Conservation (phyloP, 2,113 vertebrate genomes). For the Elanoides forficatus region DNA sequence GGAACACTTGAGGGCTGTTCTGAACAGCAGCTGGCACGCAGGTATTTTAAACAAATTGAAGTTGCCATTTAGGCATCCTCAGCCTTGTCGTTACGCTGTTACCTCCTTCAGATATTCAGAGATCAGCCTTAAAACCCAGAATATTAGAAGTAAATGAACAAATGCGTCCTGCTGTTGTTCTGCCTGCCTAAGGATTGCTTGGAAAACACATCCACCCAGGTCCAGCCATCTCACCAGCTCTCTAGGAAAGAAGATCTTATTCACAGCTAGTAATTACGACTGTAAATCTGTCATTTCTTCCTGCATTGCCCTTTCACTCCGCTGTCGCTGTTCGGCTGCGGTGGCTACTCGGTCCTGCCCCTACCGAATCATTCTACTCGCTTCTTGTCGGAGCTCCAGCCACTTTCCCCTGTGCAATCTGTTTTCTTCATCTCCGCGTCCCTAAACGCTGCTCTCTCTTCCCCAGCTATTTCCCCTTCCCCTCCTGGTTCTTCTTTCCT, state of each 20-base stretch:
- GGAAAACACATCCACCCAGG: background rate
- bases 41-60: background rate
- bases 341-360: background rate
- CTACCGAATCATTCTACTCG: background rate
- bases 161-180: background rate
- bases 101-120: background rate
- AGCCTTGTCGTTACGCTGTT: background rate
- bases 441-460: background rate
- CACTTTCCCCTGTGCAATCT: background rate
- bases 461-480: background rate
- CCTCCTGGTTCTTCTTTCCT: background rate
- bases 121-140: background rate
- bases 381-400: background rate
- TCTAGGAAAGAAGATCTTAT: background rate
- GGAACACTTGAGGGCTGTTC: background rate
- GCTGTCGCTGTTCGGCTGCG: background rate
- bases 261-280: background rate
- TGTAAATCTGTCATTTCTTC: constrained; percentile 43
- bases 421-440: background rate
- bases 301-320: background rate
- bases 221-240: background rate
- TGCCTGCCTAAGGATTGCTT: background rate
- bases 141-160: background rate
- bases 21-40: background rate
- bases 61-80: background rate